Evolutionary conservation across 2,888 invertebrate genomes (phyloP), one percentile per base, ranked within the genome.

Genomic region (Enchytraeus crypticus): DNA sequence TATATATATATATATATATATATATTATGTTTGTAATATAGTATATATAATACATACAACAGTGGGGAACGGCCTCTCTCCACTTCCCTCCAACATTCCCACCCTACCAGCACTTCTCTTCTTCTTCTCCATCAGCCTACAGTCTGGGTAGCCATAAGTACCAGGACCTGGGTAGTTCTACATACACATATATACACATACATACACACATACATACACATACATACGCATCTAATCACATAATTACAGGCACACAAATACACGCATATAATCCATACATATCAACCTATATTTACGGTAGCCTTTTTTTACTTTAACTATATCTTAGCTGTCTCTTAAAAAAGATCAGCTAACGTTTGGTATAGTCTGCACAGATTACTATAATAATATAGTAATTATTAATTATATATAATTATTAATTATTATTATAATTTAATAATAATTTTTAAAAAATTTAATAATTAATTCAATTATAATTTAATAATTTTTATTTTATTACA

Each of bases 81-180:
- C 71, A 1, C 72, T 74, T 38, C 74, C 71, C 62, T 76, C 76
- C 62, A 77, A 63, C 71, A 77, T 69, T 5, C 76, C 77, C 5
- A 72, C 67, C 1, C 71, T 75, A 56, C 76, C 74, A 53, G 71
- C 70, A 5, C 75, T 73, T 57, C 66, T 63, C 55, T 66, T 66
- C 3, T 62, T 69, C 51, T 75, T 76, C 61, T 73, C 72, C 49
- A 77, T 77, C n/a, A 71, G 45, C 4, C 70, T 70, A 29, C 73
- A 62, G 57, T 75, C 74, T 3, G 77, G 77, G 1, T 77, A 71
- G 33, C 77, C 77, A 67, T 78, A 78, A 3, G 76, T 77, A 11
- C 78, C 78, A 26, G 75, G 75, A 4, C 75, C 76, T n/a, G 77
- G 76, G 4, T 69, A 49, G 49, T 23, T 8, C 49, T 49, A 11